A percentile compares a stretch with the other conserved stretches of the same genome.
These are phyloP conservation scores for Melitaea cinxia DNA, from an alignment of 1,140 invertebrate genomes.

Conservation along the genomic window DNA sequence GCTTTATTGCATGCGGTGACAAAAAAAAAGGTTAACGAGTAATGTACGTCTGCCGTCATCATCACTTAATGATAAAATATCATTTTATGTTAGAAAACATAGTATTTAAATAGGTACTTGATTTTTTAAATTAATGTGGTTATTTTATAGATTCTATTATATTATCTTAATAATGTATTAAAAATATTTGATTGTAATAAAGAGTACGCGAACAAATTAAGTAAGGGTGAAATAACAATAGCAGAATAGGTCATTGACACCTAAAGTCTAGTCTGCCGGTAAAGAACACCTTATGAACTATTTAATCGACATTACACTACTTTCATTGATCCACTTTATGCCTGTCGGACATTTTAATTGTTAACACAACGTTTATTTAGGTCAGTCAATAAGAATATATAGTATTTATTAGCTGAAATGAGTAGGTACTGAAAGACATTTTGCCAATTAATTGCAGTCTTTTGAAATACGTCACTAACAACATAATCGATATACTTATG, in stretches of 20 bases:
- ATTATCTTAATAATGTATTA: no score
- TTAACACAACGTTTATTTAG: constrained; percentile 20
- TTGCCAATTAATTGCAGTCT: no score
- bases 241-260: constrained; percentile 29
- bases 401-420: neutral
- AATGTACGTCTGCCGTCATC: neutral
- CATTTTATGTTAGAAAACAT: neutral
- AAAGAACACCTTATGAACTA: constrained; percentile 6
- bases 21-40: neutral
- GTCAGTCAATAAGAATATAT: constrained; percentile 11
- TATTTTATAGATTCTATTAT: no score
- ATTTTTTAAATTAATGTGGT: no score
- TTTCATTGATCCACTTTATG: constrained; percentile 32
- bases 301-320: constrained; percentile 16
- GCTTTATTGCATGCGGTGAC: neutral
- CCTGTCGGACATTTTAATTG: constrained; percentile 17
- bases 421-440: no score
- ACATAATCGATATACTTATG: no score
- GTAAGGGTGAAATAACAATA: constrained; percentile 28
- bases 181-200: neutral
- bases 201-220: neutral
- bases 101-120: neutral
- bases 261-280: constrained; percentile 7
- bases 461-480: no score
- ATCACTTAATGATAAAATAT: neutral